A percentile compares a stretch with the other conserved stretches of the same genome.
Evolutionary conservation across 1,140 invertebrate species (phyloP).

Genomic region (Drosophila oshimai): DNA sequence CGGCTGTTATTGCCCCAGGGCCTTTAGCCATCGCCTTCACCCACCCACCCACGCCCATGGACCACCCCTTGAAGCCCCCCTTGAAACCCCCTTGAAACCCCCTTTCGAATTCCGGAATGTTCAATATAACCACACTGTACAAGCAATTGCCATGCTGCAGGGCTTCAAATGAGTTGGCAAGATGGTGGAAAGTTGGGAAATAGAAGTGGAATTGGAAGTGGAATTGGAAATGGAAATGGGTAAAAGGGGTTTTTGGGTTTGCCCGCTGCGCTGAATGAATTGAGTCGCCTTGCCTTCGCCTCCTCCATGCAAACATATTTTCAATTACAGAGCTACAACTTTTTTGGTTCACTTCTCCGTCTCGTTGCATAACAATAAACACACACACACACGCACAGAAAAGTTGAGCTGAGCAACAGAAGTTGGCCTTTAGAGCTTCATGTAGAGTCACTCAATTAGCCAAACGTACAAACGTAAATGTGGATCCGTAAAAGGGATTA

Average conservation of each 20-base stretch:
- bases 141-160: slow-evolving; percentile 37
- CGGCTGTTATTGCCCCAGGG: slow-evolving; percentile 25
- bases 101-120: slow-evolving; percentile 27
- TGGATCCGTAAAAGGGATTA: slow-evolving; percentile 20
- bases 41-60: not conserved
- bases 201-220: not conserved
- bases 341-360: slow-evolving; percentile 37
- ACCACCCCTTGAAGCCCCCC: not conserved
- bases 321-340: slow-evolving; percentile 42
- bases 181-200: slow-evolving; percentile 36
- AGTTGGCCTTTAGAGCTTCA: slow-evolving; percentile 16
- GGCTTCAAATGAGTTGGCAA: slow-evolving; percentile 43
- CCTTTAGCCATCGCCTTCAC: slow-evolving; percentile 11
- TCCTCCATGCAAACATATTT: slow-evolving; percentile 41
- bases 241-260: not conserved
- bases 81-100: not conserved
- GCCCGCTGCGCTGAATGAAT: slow-evolving; percentile 12
- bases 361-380: slow-evolving; percentile 42
- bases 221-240: slow-evolving; percentile 3
- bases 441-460: slow-evolving; percentile 41
- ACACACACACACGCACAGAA: slow-evolving; percentile 5
- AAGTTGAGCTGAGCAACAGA: slow-evolving; percentile 35
- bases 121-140: slow-evolving; percentile 40
- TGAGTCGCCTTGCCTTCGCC: slow-evolving; percentile 13
- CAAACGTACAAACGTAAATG: slow-evolving; percentile 38